Conservation (phyloP, 1,140 invertebrate genomes). For the Odontomachus brunneus region DNA sequence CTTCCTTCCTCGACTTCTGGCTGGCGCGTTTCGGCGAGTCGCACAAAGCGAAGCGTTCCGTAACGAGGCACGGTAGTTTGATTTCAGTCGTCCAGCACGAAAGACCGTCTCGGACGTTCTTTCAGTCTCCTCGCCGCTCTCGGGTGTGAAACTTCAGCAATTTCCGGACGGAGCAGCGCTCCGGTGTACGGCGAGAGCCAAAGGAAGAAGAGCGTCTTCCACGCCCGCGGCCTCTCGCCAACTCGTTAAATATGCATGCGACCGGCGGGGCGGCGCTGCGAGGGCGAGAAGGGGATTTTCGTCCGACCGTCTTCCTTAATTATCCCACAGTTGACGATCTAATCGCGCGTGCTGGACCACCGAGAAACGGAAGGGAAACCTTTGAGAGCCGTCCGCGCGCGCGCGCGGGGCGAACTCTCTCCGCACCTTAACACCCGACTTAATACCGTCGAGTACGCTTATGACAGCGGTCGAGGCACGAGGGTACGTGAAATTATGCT, state of each 20-base stretch:
- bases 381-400: slow-evolving; percentile 79
- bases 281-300: slow-evolving; percentile 70
- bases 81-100: slow-evolving; percentile 36
- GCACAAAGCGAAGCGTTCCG: slow-evolving; percentile 29
- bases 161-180: slow-evolving; percentile 48
- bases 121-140: slow-evolving; percentile 41
- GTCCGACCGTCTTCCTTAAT: slow-evolving; percentile 82
- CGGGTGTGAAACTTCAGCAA: slow-evolving; percentile 53
- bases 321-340: slow-evolving; percentile 81
- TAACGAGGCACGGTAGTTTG: slow-evolving; percentile 45
- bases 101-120: slow-evolving; percentile 45
- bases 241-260: slow-evolving; percentile 83
- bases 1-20: slow-evolving; percentile 4
- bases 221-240: slow-evolving; percentile 76
- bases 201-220: slow-evolving; percentile 65
- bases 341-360: slow-evolving; percentile 79
- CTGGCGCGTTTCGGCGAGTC: slow-evolving; percentile 22
- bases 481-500: slow-evolving; percentile 83
- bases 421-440: slow-evolving; percentile 67
- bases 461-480: slow-evolving; percentile 82
- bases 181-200: slow-evolving; percentile 29
- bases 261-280: slow-evolving; percentile 69
- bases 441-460: slow-evolving; percentile 81
- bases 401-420: slow-evolving; percentile 67
- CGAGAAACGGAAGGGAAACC: slow-evolving; percentile 78